Percentiles rank a stretch among this genome's conserved stretches.
These are phyloP conservation scores for Parnassius orleans DNA, from an alignment of 2,888 invertebrate genomes.

Conservation along the genomic window DNA sequence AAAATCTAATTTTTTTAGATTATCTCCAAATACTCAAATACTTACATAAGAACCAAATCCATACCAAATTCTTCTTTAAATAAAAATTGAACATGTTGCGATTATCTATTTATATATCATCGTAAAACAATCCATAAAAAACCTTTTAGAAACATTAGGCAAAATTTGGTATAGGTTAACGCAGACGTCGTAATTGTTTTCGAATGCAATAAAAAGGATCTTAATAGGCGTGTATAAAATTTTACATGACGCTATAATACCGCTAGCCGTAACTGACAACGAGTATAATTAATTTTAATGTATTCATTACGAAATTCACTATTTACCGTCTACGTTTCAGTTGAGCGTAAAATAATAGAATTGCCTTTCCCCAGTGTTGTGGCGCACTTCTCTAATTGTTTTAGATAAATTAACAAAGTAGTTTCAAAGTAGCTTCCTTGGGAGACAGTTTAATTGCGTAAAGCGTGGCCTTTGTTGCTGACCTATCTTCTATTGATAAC, in stretches of 20 bases:
- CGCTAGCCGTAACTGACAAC: constrained; percentile 8
- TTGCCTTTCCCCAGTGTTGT: constrained; percentile 54
- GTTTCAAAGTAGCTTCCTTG: constrained; percentile 66
- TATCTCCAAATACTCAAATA: no score
- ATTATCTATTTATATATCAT: no score
- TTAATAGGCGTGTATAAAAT: constrained; percentile 9
- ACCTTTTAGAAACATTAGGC: no score
- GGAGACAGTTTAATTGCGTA: constrained; percentile 66
- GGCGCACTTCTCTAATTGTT: constrained; percentile 72
- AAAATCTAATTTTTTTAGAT: no score
- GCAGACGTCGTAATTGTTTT: constrained; percentile 13
- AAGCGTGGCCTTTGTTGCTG: constrained; percentile 54
- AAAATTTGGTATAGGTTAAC: not conserved
- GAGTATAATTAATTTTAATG: constrained; percentile 26
- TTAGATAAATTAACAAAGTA: constrained; percentile 77
- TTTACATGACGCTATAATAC: constrained; percentile 12
- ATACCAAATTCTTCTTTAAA: no score
- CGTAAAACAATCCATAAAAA: no score
- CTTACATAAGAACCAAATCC: no score
- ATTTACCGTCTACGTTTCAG: constrained; percentile 42
- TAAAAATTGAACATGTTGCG: no score
- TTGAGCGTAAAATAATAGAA: constrained; percentile 63
- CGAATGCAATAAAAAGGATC: constrained; percentile 1
- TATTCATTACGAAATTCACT: constrained; percentile 29
- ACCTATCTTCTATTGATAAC: constrained; percentile 58